A percentile compares a stretch with the other conserved stretches of the same genome.
Conservation (phyloP, 2,888 invertebrate genomes). For the Aradus depressus region DNA sequence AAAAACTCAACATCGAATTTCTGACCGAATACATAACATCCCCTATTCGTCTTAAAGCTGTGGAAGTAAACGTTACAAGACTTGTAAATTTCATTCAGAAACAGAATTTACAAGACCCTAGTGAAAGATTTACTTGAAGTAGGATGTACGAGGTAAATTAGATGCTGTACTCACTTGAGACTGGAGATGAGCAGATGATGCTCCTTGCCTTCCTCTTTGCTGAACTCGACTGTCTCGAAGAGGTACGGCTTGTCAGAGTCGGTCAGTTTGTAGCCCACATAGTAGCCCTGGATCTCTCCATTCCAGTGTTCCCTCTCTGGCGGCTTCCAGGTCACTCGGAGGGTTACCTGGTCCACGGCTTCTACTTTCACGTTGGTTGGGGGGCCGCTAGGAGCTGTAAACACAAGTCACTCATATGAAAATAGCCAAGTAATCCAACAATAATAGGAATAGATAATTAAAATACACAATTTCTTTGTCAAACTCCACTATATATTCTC, state of each 20-base stretch:
- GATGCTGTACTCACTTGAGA: constrained; percentile 47
- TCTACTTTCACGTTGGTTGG: constrained; percentile 76
- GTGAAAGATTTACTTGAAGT: too few species aligned
- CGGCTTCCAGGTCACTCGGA: constrained; percentile 83
- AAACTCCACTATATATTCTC: too few species aligned
- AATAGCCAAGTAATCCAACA: too few species aligned
- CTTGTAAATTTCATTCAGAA: too few species aligned
- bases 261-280: constrained; percentile 77
- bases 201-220: constrained; percentile 83
- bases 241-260: constrained; percentile 71
- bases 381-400: constrained; percentile 60
- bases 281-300: constrained; percentile 81
- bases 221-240: constrained; percentile 84
- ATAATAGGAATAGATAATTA: too few species aligned
- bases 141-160: neutral
- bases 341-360: constrained; percentile 73
- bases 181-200: constrained; percentile 72
- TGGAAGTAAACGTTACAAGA: too few species aligned
- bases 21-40: too few species aligned
- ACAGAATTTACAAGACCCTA: too few species aligned
- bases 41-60: too few species aligned
- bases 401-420: neutral
- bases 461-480: too few species aligned
- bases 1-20: too few species aligned
- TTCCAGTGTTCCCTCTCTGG: constrained; percentile 84